phyloP scores from a whole-genome alignment of 2,888 invertebrate genomes.

The Himalopsyche japonica region DNA sequence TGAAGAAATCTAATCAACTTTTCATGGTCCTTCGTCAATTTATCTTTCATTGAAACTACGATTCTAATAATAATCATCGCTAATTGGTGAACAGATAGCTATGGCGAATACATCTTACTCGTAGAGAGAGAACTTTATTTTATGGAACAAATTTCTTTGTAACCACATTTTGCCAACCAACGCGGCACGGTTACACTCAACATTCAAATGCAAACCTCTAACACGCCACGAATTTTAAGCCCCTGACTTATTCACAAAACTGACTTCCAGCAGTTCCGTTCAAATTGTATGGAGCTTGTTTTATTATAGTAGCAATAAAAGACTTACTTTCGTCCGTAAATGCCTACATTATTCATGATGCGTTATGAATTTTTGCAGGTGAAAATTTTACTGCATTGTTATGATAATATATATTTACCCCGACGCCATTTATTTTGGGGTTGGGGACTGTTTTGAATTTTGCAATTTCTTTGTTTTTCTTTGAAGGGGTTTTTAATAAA shows the following conservation, averaged over 20 bases:
- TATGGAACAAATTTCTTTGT: background rate
- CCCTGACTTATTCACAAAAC: background rate
- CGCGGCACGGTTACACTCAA: background rate
- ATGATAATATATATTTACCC: background rate
- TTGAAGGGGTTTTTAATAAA: background rate
- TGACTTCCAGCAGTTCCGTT: background rate
- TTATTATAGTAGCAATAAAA: background rate
- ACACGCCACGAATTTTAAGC: background rate
- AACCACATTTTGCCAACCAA: background rate
- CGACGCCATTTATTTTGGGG: background rate
- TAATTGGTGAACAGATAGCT: no score
- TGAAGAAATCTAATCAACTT: no score
- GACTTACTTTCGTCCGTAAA: background rate
- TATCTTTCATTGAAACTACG: no score
- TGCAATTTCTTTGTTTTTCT: background rate
- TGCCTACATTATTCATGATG: background rate
- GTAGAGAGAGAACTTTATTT: no score
- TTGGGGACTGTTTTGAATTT: background rate
- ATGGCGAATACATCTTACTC: no score
- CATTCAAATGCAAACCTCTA: background rate
- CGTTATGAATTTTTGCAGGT: constrained; percentile 4
- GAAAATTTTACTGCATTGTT: background rate
- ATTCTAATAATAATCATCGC: no score
- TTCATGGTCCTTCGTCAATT: no score
- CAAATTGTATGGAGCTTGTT: background rate